Base-by-base conservation (phyloP, 1,140 invertebrate genomes). In the Drosophila kepulauana region DNA sequence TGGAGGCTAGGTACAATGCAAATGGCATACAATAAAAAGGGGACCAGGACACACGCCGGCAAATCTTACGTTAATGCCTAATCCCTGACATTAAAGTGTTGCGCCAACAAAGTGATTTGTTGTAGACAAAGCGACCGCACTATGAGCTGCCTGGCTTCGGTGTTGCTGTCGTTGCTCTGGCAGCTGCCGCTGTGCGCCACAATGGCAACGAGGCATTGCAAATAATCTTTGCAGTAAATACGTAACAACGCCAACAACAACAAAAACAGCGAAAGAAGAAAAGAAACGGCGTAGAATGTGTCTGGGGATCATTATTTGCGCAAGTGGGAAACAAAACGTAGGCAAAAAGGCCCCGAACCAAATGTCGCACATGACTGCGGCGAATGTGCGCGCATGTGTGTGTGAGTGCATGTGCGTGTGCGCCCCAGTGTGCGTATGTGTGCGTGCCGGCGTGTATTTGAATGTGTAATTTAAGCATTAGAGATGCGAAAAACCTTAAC, bases 381-480 rank as follows among this genome's bases (percentile, higher is more conserved):
- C 81, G 69, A 57, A 69, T 75, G 76, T 38, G 61, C 25, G 62
- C 20, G 48, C 16, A 15, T 43, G 66, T 51, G 65, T 28, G 66
- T 54, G 73, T 33, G 64, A 33, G 65, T 30, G 52, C 2, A 11
- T 16, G 62, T 25, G 58, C 35, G 56, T n/a, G 48, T 30, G 63
- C 33, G 56, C 5, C 43, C 13, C 41, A 15, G 48, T 43, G 76
- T 56, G 64, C 25, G 51, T 78, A 52, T 61, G 74, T 63, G 45
- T 67, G 75, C 51, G 56, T 74, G 75, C 35, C 20, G 35, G 70
- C 63, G 58, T 75, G 59, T 75, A 63, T 85, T 81, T 89, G 86
- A 90, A 85, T 89, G 85, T 89, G 85, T 89, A 89, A 89, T 89
- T 89, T 90, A 81, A 85, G 85, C 85, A 89, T 89, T 89, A 89